Percentiles rank a stretch among this genome's conserved stretches.
phyloP scores from a whole-genome alignment of 2,888 invertebrate species.

The Drosophila pseudotakahashii region DNA sequence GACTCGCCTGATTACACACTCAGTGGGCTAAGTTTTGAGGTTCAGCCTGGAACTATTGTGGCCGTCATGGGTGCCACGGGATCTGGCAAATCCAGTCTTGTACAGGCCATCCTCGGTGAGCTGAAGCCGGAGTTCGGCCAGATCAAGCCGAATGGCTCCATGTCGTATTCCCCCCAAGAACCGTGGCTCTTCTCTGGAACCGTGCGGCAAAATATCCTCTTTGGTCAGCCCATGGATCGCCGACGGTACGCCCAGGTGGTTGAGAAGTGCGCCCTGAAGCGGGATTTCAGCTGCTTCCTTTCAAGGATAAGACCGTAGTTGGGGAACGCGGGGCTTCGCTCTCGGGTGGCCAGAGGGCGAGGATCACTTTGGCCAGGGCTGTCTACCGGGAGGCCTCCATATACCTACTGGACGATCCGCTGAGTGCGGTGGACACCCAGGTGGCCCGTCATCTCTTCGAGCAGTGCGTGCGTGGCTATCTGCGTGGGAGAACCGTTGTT shows the following conservation, averaged over 20 bases:
- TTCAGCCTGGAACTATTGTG: slow-evolving; percentile 87
- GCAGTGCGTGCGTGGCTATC: slow-evolving; percentile 83
- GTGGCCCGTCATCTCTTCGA: slow-evolving; percentile 96
- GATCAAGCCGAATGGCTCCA: slow-evolving; percentile 86
- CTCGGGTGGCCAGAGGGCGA: no score
- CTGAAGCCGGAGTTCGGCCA: slow-evolving; percentile 85
- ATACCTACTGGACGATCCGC: no score
- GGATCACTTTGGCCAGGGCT: no score
- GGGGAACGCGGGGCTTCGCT: slow-evolving; percentile 84
- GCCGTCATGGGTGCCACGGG: slow-evolving; percentile 91
- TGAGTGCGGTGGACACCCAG: slow-evolving; percentile 85
- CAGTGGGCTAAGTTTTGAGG: slow-evolving; percentile 88
- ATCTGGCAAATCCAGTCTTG: slow-evolving; percentile 87
- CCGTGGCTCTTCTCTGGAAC: slow-evolving; percentile 92
- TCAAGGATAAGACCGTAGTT: slow-evolving; percentile 87
- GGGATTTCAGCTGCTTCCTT: slow-evolving; percentile 86
- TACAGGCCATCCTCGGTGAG: slow-evolving; percentile 86
- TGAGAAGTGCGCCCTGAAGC: slow-evolving; percentile 84
- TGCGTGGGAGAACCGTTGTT: slow-evolving; percentile 89
- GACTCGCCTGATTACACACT: slow-evolving; percentile 88
- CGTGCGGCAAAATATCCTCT: slow-evolving; percentile 87
- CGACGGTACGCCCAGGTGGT: slow-evolving; percentile 86
- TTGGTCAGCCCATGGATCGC: slow-evolving; percentile 86
- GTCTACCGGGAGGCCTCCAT: no score
- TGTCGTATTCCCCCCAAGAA: slow-evolving; percentile 92